phyloP scores from a whole-genome alignment of 2,797 vertebrate species.

The Hypotaenidia okinawae region DNA sequence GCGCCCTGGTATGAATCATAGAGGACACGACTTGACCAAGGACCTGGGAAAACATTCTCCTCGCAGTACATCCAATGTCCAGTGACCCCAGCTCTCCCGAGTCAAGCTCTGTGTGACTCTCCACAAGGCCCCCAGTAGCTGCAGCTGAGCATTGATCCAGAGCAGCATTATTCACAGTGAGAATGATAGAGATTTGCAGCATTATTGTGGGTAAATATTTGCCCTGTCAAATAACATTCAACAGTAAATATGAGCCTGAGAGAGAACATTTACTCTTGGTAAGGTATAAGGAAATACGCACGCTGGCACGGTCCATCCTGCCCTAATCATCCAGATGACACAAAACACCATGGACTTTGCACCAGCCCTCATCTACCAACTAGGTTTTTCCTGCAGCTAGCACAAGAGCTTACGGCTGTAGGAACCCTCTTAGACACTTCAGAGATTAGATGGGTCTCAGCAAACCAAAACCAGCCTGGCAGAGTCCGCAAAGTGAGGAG shows the following conservation, averaged over 20 bases:
- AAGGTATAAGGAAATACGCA: slow-evolving; percentile 20
- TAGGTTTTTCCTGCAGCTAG: neutral
- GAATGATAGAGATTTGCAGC: slow-evolving; percentile 50
- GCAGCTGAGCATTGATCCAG: slow-evolving; percentile 45
- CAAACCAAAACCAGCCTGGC: neutral
- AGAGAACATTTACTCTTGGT: slow-evolving; percentile 63
- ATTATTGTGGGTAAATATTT: slow-evolving; percentile 74
- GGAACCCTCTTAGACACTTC: neutral
- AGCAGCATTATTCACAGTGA: slow-evolving; percentile 38
- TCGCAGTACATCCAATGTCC: slow-evolving; percentile 33
- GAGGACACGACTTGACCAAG: neutral
- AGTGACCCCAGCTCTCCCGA: slow-evolving; percentile 56
- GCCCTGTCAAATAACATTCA: slow-evolving; percentile 62
- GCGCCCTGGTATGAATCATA: neutral
- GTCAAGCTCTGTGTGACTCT: slow-evolving; percentile 34
- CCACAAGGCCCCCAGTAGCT: neutral
- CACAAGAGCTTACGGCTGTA: neutral
- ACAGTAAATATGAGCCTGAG: slow-evolving; percentile 38
- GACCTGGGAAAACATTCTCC: neutral
- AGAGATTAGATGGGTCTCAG: neutral
- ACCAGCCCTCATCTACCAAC: neutral
- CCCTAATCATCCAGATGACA: neutral
- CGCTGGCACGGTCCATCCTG: slow-evolving; percentile 16
- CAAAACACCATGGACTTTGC: neutral
- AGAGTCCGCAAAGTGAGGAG: neutral